Base-by-base conservation (phyloP, 2,888 invertebrate genomes). In the Cremastinae sp. region DNA sequence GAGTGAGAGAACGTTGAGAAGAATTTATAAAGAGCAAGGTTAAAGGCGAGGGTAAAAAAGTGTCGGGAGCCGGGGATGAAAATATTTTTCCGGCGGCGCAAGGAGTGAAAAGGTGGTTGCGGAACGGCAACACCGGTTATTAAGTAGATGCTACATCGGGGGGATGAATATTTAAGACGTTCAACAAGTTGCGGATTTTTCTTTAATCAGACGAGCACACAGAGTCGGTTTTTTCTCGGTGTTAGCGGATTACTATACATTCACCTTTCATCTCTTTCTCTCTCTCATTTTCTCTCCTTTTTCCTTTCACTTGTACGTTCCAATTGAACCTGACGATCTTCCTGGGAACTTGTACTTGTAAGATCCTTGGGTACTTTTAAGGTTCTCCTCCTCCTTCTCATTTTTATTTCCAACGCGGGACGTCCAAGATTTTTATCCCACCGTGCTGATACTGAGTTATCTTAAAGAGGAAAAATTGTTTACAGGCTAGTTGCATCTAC, bases 161-260 rank as follows among this genome's bases (percentile, higher is more conserved):
- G n/a, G 87, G 87, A 87, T 88, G 88, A 89, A 89, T 89, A 88
- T 88, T 88, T 88, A 87, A 89, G 88, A 86, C 87, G 86, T 83
- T 89, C 89, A 89, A 89, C 89, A 89, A 89, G 89, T 89, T 88
- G 89, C 86, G 87, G 87, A 89, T 88, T 89, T 89, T 89, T 88
- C 87, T 85, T 84, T 85, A 84, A 83, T 83, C 83, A 80, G 78
- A 74, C 61, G 69, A 41, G 73, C 78, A 65, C 55, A 64, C 51
- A 62, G n/a, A n/a, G 62, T 14, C 64, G 14, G 55, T 61, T 16
- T n/a, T 22, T 37, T 68, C 49, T 51, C 64, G 55, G 45, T 56
- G 12, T 56, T 41, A 35, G 43, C 61, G 49, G 69, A 45, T 45
- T 37, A 71, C 56, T 59, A n/a, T n/a, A 65, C 28, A 51, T 64